Evolutionary conservation across 2,797 vertebrate genomes (phyloP).

Genomic region (Anguilla obscura): DNA sequence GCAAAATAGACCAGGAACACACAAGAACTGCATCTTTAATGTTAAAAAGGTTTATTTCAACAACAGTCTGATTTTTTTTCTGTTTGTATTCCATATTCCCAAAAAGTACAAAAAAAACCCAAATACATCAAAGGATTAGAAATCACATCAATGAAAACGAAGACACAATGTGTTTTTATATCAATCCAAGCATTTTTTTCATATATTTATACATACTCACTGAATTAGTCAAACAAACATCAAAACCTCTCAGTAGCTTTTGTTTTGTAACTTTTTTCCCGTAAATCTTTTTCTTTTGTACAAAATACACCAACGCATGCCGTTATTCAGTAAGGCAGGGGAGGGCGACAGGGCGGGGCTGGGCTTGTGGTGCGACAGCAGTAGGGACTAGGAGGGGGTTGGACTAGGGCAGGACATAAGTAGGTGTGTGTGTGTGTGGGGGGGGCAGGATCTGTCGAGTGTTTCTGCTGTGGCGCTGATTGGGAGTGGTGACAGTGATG

Average conservation of each 20-base stretch:
- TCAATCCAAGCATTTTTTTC: constrained; percentile 73
- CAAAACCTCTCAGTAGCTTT: constrained; percentile 73
- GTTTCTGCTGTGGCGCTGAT: constrained; percentile 49
- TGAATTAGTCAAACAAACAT: constrained; percentile 86
- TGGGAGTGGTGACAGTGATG: constrained; percentile 22
- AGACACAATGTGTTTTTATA: constrained; percentile 77
- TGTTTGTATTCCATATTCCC: constrained; percentile 77
- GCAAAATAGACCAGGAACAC: constrained; percentile 55
- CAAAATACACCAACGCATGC: constrained; percentile 97
- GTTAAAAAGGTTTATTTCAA: constrained; percentile 96
- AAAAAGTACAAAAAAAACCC: constrained; percentile 93
- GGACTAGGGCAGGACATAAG: constrained; percentile 42
- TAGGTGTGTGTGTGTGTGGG: constrained; percentile 41
- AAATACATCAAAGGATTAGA: constrained; percentile 89
- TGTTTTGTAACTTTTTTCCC: constrained; percentile 63
- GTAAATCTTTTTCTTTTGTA: constrained; percentile 79
- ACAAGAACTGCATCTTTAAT: constrained; percentile 63
- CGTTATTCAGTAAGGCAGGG: constrained; percentile 68
- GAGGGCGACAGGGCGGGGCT: constrained; percentile 50
- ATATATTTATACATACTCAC: constrained; percentile 82
- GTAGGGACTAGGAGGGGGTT: constrained; percentile 53
- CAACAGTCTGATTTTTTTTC: constrained; percentile 75
- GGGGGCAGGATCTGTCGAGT: constrained; percentile 49
- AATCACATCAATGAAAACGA: constrained; percentile 87
- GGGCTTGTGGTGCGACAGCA: constrained; percentile 63